Evolutionary conservation across 1,140 invertebrate species (phyloP).

Genomic region (Octopus bimaculoides): DNA sequence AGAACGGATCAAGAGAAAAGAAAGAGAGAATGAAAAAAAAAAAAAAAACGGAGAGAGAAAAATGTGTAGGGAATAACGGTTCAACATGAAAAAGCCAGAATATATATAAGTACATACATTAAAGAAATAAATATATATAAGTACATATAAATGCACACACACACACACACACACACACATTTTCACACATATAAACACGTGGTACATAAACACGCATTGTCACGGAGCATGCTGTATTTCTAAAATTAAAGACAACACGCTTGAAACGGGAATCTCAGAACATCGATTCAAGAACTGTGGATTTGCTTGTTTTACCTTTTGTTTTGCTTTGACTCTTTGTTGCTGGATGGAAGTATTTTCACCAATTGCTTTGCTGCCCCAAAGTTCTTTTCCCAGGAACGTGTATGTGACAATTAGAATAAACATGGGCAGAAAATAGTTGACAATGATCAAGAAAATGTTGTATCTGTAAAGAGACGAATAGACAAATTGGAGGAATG

Average conservation of each 20-base stretch:
- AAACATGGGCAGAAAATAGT: constrained; percentile 87
- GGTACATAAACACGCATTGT: too few species aligned
- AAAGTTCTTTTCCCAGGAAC: constrained; percentile 84
- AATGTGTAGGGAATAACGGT: too few species aligned
- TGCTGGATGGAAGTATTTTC: constrained; percentile 71
- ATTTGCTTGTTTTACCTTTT: constrained; percentile 67
- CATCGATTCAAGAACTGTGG: too few species aligned
- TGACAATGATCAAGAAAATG: constrained; percentile 78
- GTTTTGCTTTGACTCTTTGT: constrained; percentile 81
- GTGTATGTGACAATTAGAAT: constrained; percentile 85
- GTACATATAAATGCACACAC: too few species aligned
- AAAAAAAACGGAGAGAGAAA: too few species aligned
- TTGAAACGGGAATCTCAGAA: background rate
- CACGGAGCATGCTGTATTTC: background rate
- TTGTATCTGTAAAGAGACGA: background rate
- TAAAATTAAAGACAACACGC: background rate
- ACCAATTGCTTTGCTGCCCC: constrained; percentile 87
- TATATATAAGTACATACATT: too few species aligned
- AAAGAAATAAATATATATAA: too few species aligned
- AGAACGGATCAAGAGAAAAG: too few species aligned
- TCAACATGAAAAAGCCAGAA: too few species aligned
- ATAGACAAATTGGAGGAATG: background rate
- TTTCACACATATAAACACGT: too few species aligned
- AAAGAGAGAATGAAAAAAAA: too few species aligned
- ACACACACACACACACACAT: too few species aligned